phyloP scores from a whole-genome alignment of 2,888 invertebrate genomes.

The Trachelus stipa region DNA sequence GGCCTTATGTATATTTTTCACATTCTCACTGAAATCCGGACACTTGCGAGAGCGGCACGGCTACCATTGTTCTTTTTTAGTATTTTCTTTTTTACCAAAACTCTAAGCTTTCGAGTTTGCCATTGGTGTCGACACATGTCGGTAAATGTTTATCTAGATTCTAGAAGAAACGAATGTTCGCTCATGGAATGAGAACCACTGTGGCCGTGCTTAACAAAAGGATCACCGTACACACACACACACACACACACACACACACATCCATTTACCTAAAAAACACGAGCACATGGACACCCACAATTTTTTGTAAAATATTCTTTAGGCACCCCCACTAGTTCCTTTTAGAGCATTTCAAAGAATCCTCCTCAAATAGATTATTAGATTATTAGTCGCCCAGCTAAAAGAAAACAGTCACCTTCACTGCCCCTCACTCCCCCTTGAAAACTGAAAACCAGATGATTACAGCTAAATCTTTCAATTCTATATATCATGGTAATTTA shows the following conservation, averaged over 20 bases:
- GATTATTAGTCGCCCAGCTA: conserved; percentile 33
- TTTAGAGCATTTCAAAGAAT: not conserved
- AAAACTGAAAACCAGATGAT: too few relatives aligned
- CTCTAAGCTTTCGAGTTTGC: too few relatives aligned
- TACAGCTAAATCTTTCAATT: not conserved
- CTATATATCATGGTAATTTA: not conserved
- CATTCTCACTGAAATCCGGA: conserved; percentile 1
- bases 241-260: too few relatives aligned
- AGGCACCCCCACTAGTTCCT: conserved; percentile 6
- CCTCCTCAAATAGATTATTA: conserved; percentile 26
- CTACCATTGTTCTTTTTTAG: conserved; percentile 7
- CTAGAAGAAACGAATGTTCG: too few relatives aligned
- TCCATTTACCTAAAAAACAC: not conserved
- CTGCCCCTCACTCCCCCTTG: too few relatives aligned
- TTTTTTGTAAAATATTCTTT: not conserved
- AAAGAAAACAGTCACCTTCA: not conserved
- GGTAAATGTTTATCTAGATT: too few relatives aligned
- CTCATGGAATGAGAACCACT: too few relatives aligned
- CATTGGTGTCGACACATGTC: too few relatives aligned
- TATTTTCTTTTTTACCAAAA: too few relatives aligned
- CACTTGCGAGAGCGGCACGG: conserved; percentile 19
- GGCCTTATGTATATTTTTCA: conserved; percentile 11
- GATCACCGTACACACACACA: too few relatives aligned
- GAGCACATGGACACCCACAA: not conserved
- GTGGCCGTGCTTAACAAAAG: too few relatives aligned